Conservation (phyloP, 2,113 vertebrate species). For the Oceanodroma tethys region DNA sequence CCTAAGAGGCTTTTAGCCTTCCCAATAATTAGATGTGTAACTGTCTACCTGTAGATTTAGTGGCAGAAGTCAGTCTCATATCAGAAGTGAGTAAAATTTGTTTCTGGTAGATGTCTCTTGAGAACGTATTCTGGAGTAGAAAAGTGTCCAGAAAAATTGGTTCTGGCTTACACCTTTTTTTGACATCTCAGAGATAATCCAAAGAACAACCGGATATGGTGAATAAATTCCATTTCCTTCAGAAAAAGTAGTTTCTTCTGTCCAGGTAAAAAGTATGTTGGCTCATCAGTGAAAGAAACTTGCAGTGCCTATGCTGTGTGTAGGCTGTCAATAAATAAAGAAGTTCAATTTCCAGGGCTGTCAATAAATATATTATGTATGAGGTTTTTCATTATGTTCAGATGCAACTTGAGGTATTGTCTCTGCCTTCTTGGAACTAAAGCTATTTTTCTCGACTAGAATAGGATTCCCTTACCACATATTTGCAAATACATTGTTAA, state of each 20-base stretch:
- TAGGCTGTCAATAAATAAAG: conserved; percentile 59
- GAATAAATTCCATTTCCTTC: not conserved
- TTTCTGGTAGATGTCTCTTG: not conserved
- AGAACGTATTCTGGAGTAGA: not conserved
- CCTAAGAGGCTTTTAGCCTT: not conserved
- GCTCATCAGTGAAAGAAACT: not conserved
- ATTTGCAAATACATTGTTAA: conserved; percentile 47
- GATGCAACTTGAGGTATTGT: conserved; percentile 32
- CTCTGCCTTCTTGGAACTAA: conserved; percentile 15
- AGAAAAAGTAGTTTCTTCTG: not conserved
- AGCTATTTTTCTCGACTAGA: not conserved
- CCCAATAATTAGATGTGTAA: not conserved
- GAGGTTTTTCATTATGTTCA: conserved; percentile 69
- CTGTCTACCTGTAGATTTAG: not conserved
- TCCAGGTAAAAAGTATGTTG: not conserved
- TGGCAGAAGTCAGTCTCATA: not conserved
- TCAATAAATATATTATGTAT: conserved; percentile 61
- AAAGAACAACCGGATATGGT: not conserved
- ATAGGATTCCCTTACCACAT: not conserved
- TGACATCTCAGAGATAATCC: not conserved
- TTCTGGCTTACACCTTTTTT: not conserved
- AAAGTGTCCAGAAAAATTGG: not conserved
- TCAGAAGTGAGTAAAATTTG: not conserved
- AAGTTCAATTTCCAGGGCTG: not conserved
- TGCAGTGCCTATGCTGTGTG: not conserved